Percentiles rank a stretch among this genome's conserved stretches.
Evolutionary conservation across 2,888 invertebrate species (phyloP).

Genomic region (Plusia festucae): DNA sequence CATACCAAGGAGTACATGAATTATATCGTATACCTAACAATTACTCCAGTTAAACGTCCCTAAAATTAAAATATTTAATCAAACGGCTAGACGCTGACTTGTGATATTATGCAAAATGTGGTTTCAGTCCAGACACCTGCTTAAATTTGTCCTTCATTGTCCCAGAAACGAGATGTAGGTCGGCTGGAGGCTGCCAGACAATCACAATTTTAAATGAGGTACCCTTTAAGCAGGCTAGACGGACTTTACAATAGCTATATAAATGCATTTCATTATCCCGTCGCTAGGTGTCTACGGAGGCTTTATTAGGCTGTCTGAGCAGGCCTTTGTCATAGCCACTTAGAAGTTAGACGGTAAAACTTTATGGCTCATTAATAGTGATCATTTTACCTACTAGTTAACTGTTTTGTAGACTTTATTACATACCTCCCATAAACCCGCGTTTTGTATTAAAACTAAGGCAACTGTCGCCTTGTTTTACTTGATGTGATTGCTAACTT

Average conservation of each 20-base stretch:
- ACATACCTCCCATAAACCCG: slow-evolving; percentile 34
- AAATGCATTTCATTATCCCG: slow-evolving; percentile 68
- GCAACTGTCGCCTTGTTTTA: neutral
- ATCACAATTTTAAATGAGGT: slow-evolving; percentile 87
- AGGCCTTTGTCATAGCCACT: slow-evolving; percentile 40
- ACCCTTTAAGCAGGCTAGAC: slow-evolving; percentile 67
- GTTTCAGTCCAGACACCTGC: slow-evolving; percentile 79
- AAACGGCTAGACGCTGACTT: slow-evolving; percentile 78
- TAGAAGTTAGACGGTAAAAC: slow-evolving; percentile 47
- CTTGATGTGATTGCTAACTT: neutral
- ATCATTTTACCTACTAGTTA: slow-evolving; percentile 44
- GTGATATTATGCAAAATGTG: slow-evolving; percentile 81
- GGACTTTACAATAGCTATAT: slow-evolving; percentile 66
- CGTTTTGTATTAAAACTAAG: slow-evolving; percentile 25
- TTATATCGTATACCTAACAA: slow-evolving; percentile 52
- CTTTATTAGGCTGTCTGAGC: slow-evolving; percentile 58
- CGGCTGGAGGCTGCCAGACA: slow-evolving; percentile 83
- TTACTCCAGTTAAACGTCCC: slow-evolving; percentile 56
- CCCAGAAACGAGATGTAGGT: slow-evolving; percentile 84
- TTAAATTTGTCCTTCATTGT: slow-evolving; percentile 80
- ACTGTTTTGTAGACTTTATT: slow-evolving; percentile 50
- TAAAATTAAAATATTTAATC: slow-evolving; percentile 62
- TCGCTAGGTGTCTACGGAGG: slow-evolving; percentile 33
- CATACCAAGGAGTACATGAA: slow-evolving; percentile 40
- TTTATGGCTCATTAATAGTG: slow-evolving; percentile 54